These are phyloP conservation scores for Empis stercorea DNA, from an alignment of 2,888 invertebrate species.

Conservation along the genomic window DNA sequence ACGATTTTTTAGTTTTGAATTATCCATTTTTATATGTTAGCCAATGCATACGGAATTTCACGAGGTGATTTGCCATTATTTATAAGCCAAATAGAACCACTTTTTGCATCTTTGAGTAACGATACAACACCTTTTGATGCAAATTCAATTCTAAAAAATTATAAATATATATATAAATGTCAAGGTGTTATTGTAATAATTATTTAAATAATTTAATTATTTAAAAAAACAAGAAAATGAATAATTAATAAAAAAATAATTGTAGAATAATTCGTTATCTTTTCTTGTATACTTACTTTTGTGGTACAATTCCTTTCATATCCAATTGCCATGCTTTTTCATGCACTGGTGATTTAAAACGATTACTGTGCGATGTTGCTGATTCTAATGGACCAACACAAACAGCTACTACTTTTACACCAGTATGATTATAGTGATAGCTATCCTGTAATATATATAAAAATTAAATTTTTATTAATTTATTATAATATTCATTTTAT, in stretches of 20 bases:
- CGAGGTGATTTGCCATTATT: slow-evolving; percentile 53
- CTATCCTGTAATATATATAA: slow-evolving; percentile 41
- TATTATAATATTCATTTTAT: background rate
- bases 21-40: slow-evolving; percentile 10
- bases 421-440: slow-evolving; percentile 58
- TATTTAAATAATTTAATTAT: no score
- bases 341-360: slow-evolving; percentile 56
- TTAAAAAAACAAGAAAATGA: no score
- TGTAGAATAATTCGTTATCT: no score
- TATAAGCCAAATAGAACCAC: slow-evolving; percentile 60
- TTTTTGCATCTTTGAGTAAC: slow-evolving; percentile 50
- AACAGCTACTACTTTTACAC: slow-evolving; percentile 55
- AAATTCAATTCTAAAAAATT: slow-evolving; percentile 48
- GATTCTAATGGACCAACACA: slow-evolving; percentile 59
- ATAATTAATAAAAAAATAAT: no score
- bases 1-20: no score
- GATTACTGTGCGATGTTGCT: slow-evolving; percentile 53
- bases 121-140: slow-evolving; percentile 55
- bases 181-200: no score
- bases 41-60: slow-evolving; percentile 31
- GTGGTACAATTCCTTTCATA: slow-evolving; percentile 46
- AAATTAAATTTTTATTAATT: background rate
- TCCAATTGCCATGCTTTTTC: slow-evolving; percentile 61
- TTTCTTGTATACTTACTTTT: slow-evolving; percentile 40
- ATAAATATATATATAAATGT: slow-evolving; percentile 5